Conservation (phyloP, 2,888 invertebrate genomes). For the Rhingia campestris region DNA sequence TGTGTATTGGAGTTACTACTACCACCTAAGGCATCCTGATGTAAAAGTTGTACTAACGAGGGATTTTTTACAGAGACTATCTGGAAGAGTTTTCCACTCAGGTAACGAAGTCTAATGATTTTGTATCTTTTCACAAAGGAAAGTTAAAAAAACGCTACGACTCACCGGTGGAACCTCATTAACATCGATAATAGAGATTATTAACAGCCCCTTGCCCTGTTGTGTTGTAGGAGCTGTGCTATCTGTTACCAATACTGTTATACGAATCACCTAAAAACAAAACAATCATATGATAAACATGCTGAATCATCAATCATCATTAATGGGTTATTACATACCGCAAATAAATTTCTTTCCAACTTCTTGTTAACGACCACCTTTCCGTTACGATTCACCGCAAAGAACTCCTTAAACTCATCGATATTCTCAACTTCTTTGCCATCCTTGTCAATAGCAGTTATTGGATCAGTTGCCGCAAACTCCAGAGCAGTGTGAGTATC, state of each 20-base stretch:
- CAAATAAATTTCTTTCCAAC: slow-evolving; percentile 81
- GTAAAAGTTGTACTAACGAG: slow-evolving; percentile 38
- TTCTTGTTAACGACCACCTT: slow-evolving; percentile 82
- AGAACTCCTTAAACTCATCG: slow-evolving; percentile 85
- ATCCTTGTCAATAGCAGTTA: slow-evolving; percentile 92
- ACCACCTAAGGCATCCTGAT: slow-evolving; percentile 67
- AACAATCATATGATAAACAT: not conserved
- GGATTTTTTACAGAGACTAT: slow-evolving; percentile 30
- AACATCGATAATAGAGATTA: slow-evolving; percentile 88
- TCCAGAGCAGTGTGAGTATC: slow-evolving; percentile 87
- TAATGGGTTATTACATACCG: slow-evolving; percentile 76
- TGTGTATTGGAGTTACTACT: slow-evolving; percentile 77
- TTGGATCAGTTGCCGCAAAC: slow-evolving; percentile 86
- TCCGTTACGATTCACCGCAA: slow-evolving; percentile 86
- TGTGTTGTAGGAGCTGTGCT: slow-evolving; percentile 90
- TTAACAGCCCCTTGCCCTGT: slow-evolving; percentile 87
- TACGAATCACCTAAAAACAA: slow-evolving; percentile 85
- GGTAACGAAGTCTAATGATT: too few species aligned
- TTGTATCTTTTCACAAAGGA: too few species aligned
- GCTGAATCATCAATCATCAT: not conserved
- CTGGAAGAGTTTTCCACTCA: not conserved
- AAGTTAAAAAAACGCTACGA: not conserved
- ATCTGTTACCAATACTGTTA: slow-evolving; percentile 91
- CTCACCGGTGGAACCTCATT: slow-evolving; percentile 87
- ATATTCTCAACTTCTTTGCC: slow-evolving; percentile 87